Percentiles rank a stretch among this genome's conserved stretches.
Evolutionary conservation across 2,888 invertebrate species (phyloP).

Genomic region (Norana najaformis): DNA sequence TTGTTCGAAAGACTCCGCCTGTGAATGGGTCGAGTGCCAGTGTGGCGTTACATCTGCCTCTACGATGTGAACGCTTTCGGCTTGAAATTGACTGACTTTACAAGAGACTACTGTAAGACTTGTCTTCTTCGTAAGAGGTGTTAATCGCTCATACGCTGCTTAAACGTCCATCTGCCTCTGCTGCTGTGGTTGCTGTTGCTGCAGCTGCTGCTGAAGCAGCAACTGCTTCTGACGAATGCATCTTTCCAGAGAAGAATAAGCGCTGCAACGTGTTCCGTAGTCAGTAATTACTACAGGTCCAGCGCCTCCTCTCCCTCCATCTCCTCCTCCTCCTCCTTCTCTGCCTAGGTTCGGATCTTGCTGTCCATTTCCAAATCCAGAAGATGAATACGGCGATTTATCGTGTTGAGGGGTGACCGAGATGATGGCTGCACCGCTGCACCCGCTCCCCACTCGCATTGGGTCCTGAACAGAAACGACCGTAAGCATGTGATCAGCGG

Average conservation of each 20-base stretch:
- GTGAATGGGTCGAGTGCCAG: not conserved
- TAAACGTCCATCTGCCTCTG: slow-evolving; percentile 8
- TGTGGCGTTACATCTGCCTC: not conserved
- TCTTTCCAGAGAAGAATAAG: not conserved
- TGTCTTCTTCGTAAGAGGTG: not conserved
- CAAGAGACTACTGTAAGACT: not conserved
- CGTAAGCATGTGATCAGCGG: not conserved
- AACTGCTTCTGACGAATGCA: slow-evolving; percentile 18
- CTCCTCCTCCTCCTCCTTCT: not conserved
- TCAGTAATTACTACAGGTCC: not conserved
- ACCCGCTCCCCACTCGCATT: not conserved
- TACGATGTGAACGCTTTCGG: not conserved
- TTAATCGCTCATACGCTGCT: not conserved
- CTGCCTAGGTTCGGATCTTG: not conserved
- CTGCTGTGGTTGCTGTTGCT: not conserved
- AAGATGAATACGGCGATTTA: not conserved
- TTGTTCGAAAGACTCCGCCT: not conserved
- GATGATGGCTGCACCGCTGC: not conserved
- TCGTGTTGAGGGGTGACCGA: not conserved
- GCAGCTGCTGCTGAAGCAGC: not conserved
- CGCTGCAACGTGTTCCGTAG: not conserved
- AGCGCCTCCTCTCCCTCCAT: not conserved
- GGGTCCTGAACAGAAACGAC: not conserved
- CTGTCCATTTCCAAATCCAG: not conserved
- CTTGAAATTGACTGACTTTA: not conserved